These are phyloP conservation scores for Malthinus seriepunctatus DNA, from an alignment of 2,888 invertebrate genomes.

Conservation along the genomic window DNA sequence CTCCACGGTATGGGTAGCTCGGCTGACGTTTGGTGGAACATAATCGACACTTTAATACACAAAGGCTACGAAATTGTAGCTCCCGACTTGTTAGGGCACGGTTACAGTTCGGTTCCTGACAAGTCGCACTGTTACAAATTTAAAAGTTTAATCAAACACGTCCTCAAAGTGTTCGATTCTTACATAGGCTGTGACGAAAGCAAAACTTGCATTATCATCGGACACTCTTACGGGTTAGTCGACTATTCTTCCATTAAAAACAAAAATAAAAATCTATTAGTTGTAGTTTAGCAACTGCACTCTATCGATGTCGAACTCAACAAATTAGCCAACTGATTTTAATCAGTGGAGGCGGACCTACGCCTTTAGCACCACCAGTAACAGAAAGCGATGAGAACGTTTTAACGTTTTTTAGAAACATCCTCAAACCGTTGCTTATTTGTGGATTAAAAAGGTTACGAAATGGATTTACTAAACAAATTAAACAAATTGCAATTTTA, in stretches of 20 bases:
- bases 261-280: slow-evolving; percentile 49
- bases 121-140: slow-evolving; percentile 62
- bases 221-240: slow-evolving; percentile 71
- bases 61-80: slow-evolving; percentile 67
- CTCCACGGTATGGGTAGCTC: slow-evolving; percentile 71
- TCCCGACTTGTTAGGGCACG: slow-evolving; percentile 71
- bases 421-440: slow-evolving; percentile 62
- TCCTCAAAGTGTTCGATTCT: slow-evolving; percentile 63
- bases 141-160: slow-evolving; percentile 61
- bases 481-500: slow-evolving; percentile 39
- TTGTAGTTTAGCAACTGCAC: slow-evolving; percentile 65
- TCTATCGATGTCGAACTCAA: slow-evolving; percentile 61
- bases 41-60: slow-evolving; percentile 61
- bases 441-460: slow-evolving; percentile 60
- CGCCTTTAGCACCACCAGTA: slow-evolving; percentile 64
- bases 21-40: slow-evolving; percentile 64
- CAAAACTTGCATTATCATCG: slow-evolving; percentile 63
- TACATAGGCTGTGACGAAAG: slow-evolving; percentile 58
- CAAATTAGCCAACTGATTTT: slow-evolving; percentile 65
- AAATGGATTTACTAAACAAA: not conserved
- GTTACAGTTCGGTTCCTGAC: slow-evolving; percentile 64
- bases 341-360: slow-evolving; percentile 70
- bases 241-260: not conserved
- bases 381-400: slow-evolving; percentile 54
- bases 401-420: slow-evolving; percentile 56